Conservation (phyloP, 2,113 vertebrate genomes). For the Dermatemys mawii region DNA sequence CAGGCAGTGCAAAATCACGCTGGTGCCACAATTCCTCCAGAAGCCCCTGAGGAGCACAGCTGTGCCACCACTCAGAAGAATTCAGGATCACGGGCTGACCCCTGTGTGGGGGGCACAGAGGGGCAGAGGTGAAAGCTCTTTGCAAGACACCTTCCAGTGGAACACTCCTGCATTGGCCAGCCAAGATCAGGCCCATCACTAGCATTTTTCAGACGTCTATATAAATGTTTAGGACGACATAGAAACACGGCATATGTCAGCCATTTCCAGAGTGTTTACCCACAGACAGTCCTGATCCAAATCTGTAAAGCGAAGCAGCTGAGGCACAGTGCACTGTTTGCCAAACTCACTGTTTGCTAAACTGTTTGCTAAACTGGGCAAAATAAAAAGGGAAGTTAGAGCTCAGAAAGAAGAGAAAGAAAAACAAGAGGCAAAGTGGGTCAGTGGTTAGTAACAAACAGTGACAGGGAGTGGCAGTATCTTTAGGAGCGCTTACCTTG, state of each 20-base stretch:
- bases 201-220: constrained; percentile 13
- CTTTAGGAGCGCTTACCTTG: constrained; percentile 67
- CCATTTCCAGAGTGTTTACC: background rate
- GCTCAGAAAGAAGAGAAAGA: background rate
- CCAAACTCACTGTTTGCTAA: background rate
- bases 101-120: background rate
- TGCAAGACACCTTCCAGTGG: accelerated
- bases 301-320: constrained; percentile 10
- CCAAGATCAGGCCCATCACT: background rate
- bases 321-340: constrained; percentile 55
- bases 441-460: background rate
- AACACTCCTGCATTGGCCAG: background rate
- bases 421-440: background rate
- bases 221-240: constrained; percentile 10
- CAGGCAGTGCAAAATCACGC: background rate
- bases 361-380: background rate
- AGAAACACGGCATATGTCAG: constrained; percentile 6
- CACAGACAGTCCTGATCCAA: background rate
- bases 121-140: background rate
- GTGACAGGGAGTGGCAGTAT: background rate
- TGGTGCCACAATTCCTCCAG: background rate
- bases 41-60: background rate
- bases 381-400: background rate
- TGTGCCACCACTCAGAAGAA: background rate
- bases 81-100: background rate